Percentiles rank a stretch among this genome's conserved stretches.
Conservation (phyloP, 2,888 invertebrate genomes). For the Opisthograptis luteolata region DNA sequence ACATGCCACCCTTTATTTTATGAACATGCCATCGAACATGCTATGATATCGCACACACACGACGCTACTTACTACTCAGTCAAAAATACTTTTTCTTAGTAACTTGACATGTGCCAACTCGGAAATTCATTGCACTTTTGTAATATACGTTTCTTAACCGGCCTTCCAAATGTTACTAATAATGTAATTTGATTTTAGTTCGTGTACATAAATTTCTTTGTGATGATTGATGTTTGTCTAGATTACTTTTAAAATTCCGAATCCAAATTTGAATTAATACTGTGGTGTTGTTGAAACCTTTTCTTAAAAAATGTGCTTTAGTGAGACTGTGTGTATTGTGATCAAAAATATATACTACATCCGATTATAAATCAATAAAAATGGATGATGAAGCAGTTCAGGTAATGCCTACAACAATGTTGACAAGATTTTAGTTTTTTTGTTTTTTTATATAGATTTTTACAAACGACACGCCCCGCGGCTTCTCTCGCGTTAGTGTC, state of each 20-base stretch:
- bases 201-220: neutral
- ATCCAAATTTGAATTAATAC: too few relatives aligned
- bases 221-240: too few relatives aligned
- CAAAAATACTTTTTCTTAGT: conserved; percentile 61
- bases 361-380: neutral
- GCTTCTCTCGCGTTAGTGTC: too few relatives aligned
- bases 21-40: conserved; percentile 60
- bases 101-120: conserved; percentile 49
- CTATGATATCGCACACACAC: conserved; percentile 51
- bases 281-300: too few relatives aligned
- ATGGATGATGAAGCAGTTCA: conserved; percentile 50
- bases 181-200: neutral
- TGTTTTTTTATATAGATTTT: too few relatives aligned
- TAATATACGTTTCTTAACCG: neutral
- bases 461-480: too few relatives aligned
- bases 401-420: conserved; percentile 30
- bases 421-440: neutral
- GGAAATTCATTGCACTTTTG: conserved; percentile 32
- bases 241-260: too few relatives aligned
- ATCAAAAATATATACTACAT: too few relatives aligned
- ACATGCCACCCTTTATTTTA: conserved; percentile 53
- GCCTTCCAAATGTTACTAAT: neutral
- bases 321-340: conserved; percentile 8
- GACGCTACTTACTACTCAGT: conserved; percentile 57
- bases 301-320: neutral